Evolutionary conservation across 2,113 vertebrate species (phyloP).

Genomic region (Panthera tigris): DNA sequence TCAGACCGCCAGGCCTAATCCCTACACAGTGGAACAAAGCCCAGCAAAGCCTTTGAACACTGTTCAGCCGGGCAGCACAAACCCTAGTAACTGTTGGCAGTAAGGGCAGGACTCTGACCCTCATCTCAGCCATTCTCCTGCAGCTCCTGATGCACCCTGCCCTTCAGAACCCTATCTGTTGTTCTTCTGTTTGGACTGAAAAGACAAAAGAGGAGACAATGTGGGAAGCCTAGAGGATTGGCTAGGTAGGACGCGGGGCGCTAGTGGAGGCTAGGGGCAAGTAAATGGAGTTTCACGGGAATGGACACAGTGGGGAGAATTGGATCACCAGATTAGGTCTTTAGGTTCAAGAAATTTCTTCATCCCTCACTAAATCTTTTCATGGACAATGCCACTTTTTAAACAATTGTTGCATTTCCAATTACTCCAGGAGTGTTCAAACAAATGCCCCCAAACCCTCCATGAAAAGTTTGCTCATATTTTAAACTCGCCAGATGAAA

Average conservation of each 20-base stretch:
- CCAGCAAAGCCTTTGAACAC: slow-evolving; percentile 99
- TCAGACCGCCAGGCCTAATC: slow-evolving; percentile 99
- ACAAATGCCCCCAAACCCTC: slow-evolving; percentile 85
- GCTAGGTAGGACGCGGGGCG: slow-evolving; percentile 88
- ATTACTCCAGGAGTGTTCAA: slow-evolving; percentile 89
- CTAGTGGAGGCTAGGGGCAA: slow-evolving; percentile 82
- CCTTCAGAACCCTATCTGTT: slow-evolving; percentile 89
- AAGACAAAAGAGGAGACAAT: slow-evolving; percentile 88
- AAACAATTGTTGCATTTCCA: slow-evolving; percentile 93
- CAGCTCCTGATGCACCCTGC: slow-evolving; percentile 89
- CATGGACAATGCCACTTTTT: slow-evolving; percentile 89
- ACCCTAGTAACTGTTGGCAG: slow-evolving; percentile 91
- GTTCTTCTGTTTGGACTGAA: slow-evolving; percentile 89
- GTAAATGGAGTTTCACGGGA: slow-evolving; percentile 89
- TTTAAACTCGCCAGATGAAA: slow-evolving; percentile 86
- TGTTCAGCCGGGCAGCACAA: slow-evolving; percentile 90
- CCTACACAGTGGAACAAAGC: slow-evolving; percentile 99
- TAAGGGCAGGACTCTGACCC: slow-evolving; percentile 89
- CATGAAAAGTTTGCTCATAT: slow-evolving; percentile 89
- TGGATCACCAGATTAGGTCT: slow-evolving; percentile 91
- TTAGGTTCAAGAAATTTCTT: slow-evolving; percentile 92
- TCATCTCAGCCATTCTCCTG: slow-evolving; percentile 89
- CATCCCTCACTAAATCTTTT: slow-evolving; percentile 93
- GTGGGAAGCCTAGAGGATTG: slow-evolving; percentile 89
- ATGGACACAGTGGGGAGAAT: slow-evolving; percentile 90